These are phyloP conservation scores for Lithophane ornitopus DNA, from an alignment of 2,888 invertebrate species.

Conservation along the genomic window DNA sequence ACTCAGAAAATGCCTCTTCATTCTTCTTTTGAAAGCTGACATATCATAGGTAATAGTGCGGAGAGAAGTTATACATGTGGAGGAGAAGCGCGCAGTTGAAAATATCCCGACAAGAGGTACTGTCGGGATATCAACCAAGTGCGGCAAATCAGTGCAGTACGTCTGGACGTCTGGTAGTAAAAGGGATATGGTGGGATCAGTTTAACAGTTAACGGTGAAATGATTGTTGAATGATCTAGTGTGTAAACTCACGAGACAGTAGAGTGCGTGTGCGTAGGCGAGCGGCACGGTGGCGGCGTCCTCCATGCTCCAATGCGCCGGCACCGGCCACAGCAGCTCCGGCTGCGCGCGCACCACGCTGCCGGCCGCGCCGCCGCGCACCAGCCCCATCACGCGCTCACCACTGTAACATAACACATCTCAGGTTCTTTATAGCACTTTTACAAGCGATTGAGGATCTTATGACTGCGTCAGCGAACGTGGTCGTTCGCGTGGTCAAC, in stretches of 20 bases:
- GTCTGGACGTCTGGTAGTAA: not conserved
- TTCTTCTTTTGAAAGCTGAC: not conserved
- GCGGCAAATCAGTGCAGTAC: not conserved
- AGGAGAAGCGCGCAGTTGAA: not conserved
- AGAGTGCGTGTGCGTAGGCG: constrained; percentile 91
- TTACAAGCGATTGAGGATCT: not conserved
- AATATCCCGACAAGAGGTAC: not conserved
- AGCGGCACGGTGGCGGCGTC: constrained; percentile 95
- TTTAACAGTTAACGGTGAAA: not conserved
- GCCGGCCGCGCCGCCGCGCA: constrained; percentile 88
- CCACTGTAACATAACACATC: constrained; percentile 76
- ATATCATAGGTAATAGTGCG: not conserved
- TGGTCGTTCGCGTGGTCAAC: not conserved
- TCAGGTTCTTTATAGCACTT: not conserved
- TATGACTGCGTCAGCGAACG: not conserved
- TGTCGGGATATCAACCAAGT: not conserved
- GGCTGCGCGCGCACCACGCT: constrained; percentile 88
- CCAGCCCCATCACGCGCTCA: constrained; percentile 91
- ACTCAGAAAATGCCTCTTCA: not conserved
- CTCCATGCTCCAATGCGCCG: constrained; percentile 92
- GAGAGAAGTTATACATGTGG: not conserved
- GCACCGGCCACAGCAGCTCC: constrained; percentile 92
- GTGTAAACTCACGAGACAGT: constrained; percentile 74
- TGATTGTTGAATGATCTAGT: not conserved
- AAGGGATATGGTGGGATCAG: not conserved